Conservation (phyloP, 2,113 vertebrate species). For the Aspidoscelis tigris region DNA sequence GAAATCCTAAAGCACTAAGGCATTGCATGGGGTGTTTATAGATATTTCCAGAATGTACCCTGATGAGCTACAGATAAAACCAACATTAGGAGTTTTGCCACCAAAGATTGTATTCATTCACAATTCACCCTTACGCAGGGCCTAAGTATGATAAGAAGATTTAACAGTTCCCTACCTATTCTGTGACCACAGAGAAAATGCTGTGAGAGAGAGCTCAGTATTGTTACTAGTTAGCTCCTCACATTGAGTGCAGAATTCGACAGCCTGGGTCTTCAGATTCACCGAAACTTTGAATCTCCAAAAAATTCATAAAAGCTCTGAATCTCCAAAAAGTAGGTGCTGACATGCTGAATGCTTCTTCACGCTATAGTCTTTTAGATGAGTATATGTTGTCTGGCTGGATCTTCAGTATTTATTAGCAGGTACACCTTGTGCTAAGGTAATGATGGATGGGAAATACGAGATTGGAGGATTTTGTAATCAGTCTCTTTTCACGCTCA, state of each 20-base stretch:
- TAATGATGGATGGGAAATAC: neutral
- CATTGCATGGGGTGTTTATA: neutral
- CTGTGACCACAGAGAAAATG: accelerated
- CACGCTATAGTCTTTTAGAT: neutral
- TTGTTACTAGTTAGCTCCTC: neutral
- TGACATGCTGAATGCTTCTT: neutral
- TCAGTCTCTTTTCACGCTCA: neutral
- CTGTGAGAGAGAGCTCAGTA: neutral
- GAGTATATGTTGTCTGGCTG: neutral
- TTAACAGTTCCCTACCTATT: neutral
- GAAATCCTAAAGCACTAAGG: neutral
- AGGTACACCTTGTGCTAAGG: neutral
- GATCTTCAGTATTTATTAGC: neutral
- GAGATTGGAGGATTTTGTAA: neutral
- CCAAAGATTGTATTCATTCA: neutral
- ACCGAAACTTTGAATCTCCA: neutral
- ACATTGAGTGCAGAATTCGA: neutral
- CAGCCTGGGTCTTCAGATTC: neutral
- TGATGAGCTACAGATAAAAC: neutral
- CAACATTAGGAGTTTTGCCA: neutral
- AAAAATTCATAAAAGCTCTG: neutral
- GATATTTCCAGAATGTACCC: neutral
- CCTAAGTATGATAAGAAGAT: neutral
- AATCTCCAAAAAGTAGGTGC: neutral
- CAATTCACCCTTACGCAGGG: neutral